Percentiles rank a stretch among this genome's conserved stretches.
Conservation (phyloP, 2,797 vertebrate species). For the Hyperoplus lanceolatus region DNA sequence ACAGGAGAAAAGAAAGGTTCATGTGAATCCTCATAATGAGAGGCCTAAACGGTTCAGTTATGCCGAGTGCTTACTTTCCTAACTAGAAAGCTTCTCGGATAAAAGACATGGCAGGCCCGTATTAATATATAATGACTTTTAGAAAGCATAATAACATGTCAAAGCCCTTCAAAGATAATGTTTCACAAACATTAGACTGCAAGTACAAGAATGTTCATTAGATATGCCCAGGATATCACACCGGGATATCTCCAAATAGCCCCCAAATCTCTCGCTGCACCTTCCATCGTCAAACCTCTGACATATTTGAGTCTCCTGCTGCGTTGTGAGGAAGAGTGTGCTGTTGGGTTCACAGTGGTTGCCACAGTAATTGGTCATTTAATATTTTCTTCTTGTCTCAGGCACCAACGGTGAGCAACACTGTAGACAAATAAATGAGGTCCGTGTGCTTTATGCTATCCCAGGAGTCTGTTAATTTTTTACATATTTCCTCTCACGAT, state of each 20-base stretch:
- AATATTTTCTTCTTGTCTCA: constrained; percentile 48
- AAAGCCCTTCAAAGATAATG: constrained; percentile 49
- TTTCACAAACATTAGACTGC: constrained; percentile 45
- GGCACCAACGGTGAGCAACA: constrained; percentile 14
- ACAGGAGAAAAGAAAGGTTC: constrained; percentile 13
- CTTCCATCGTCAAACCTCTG: constrained; percentile 67
- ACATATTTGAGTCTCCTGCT: constrained; percentile 76
- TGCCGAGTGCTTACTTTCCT: constrained; percentile 29
- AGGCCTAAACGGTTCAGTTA: constrained; percentile 40
- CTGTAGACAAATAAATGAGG: constrained; percentile 29
- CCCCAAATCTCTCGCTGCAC: constrained; percentile 49
- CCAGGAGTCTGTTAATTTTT: constrained; percentile 25
- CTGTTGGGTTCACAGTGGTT: constrained; percentile 54
- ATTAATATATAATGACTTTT: constrained; percentile 61
- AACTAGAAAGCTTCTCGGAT: constrained; percentile 50
- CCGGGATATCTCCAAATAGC: constrained; percentile 67
- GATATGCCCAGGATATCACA: constrained; percentile 23
- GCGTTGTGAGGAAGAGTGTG: constrained; percentile 58
- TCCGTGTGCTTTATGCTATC: constrained; percentile 8
- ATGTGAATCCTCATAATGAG: constrained; percentile 36
- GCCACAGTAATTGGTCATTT: constrained; percentile 71
- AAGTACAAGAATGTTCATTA: constrained; percentile 29
- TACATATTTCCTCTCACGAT: constrained; percentile 13
- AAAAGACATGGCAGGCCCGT: constrained; percentile 33
- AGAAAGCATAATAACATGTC: constrained; percentile 56